A percentile compares a stretch with the other conserved stretches of the same genome.
These are phyloP conservation scores for Epizoanthus rinbou DNA, from an alignment of 92 coral and sea anemone genomes.

Conservation along the genomic window DNA sequence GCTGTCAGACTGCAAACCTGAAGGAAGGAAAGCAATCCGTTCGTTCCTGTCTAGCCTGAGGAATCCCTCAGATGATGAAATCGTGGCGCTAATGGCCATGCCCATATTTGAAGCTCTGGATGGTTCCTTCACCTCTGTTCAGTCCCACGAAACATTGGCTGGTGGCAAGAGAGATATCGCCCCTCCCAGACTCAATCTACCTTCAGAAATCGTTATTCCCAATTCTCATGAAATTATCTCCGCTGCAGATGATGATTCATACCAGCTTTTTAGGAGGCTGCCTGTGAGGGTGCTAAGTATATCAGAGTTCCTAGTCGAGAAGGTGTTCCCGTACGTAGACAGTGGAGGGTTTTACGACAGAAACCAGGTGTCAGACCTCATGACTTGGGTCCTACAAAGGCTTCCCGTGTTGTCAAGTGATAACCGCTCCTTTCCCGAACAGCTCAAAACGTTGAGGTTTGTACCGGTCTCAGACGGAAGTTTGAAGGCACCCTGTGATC, in stretches of 20 bases:
- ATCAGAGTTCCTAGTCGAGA: conserved; percentile 78
- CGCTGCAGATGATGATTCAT: conserved; percentile 91
- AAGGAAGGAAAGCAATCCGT: conserved; percentile 77
- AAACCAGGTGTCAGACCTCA: conserved; percentile 77
- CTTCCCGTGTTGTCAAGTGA: conserved; percentile 85
- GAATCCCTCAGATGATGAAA: conserved; percentile 89
- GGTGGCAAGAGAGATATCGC: conserved; percentile 79
- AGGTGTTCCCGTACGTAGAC: conserved; percentile 83
- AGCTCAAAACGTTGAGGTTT: conserved; percentile 77
- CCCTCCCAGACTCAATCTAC: conserved; percentile 81
- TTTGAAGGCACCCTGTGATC: conserved; percentile 77
- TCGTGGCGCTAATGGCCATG: conserved; percentile 77
- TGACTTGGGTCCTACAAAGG: conserved; percentile 91
- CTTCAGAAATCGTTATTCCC: conserved; percentile 71
- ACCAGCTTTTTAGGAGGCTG: conserved; percentile 81
- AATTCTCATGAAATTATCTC: conserved; percentile 78
- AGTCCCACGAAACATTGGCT: conserved; percentile 63
- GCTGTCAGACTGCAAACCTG: conserved; percentile 54
- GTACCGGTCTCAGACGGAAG: conserved; percentile 79
- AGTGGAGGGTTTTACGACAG: conserved; percentile 66
- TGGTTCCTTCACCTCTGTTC: conserved; percentile 81
- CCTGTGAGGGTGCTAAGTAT: conserved; percentile 81
- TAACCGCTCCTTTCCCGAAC: conserved; percentile 83
- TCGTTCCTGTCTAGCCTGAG: conserved; percentile 80
- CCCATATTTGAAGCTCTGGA: conserved; percentile 88